phyloP scores from a whole-genome alignment of 2,797 vertebrate genomes.

The Enoplosus armatus region DNA sequence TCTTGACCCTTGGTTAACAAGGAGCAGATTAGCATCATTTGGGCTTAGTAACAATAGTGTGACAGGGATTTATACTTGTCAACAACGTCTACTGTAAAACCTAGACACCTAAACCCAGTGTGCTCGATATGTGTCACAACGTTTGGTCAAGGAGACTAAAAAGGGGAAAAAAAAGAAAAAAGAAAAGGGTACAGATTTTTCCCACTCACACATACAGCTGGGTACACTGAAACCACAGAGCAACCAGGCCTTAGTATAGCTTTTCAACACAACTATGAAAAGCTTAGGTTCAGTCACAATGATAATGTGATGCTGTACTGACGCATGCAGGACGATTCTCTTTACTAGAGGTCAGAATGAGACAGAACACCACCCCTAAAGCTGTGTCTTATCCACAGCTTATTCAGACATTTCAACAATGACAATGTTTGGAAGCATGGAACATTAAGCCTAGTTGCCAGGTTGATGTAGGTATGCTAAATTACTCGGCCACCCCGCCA shows the following conservation, averaged over 20 bases:
- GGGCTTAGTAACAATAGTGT: constrained; percentile 55
- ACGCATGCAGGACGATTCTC: constrained; percentile 11
- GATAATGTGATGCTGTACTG: constrained; percentile 37
- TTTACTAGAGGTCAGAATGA: constrained; percentile 6
- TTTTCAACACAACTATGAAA: constrained; percentile 41
- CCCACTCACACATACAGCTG: not conserved
- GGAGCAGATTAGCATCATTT: constrained; percentile 59
- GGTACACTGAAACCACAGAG: not conserved
- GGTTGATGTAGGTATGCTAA: constrained; percentile 33
- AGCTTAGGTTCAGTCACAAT: constrained; percentile 20
- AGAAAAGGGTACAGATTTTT: not conserved
- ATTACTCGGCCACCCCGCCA: constrained; percentile 35
- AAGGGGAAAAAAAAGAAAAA: no score
- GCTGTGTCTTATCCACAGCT: constrained; percentile 15
- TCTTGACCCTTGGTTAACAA: constrained; percentile 58
- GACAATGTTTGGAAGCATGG: constrained; percentile 5
- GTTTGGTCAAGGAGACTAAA: constrained; percentile 46
- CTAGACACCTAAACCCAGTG: constrained; percentile 34
- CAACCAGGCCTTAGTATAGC: not conserved
- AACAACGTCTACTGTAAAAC: constrained; percentile 41
- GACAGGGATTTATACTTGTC: constrained; percentile 53
- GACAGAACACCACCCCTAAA: not conserved
- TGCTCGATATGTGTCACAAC: constrained; percentile 41
- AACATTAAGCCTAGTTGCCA: constrained; percentile 16
- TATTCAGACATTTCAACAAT: constrained; percentile 27